Conservation (phyloP, 2,888 invertebrate species). For the Cheilosia vernalis region DNA sequence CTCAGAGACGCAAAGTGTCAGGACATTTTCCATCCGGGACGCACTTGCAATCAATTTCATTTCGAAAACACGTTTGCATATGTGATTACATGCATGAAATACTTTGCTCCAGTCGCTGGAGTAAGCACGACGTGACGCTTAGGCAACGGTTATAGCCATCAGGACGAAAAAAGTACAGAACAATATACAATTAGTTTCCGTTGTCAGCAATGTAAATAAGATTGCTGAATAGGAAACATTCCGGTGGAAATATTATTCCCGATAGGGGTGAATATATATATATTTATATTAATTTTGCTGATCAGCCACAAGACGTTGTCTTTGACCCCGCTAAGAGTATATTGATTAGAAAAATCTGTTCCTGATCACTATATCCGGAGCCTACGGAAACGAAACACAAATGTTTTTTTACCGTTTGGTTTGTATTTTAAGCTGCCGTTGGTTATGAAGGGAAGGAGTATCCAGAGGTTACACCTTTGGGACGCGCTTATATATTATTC, state of each 20-base stretch:
- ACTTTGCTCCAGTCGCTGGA: constrained; percentile 77
- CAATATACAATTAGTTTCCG: too few species aligned
- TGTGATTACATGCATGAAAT: constrained; percentile 76
- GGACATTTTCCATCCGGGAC: constrained; percentile 77
- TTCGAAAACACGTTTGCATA: constrained; percentile 66
- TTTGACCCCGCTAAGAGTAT: too few species aligned
- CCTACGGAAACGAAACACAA: background rate
- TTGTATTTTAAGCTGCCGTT: constrained; percentile 75
- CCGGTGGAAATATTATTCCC: too few species aligned
- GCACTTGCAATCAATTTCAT: constrained; percentile 74
- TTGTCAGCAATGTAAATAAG: too few species aligned
- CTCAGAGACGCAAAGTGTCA: constrained; percentile 75
- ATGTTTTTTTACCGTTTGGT: background rate
- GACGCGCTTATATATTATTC: constrained; percentile 76
- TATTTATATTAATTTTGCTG: too few species aligned
- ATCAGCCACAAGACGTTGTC: too few species aligned
- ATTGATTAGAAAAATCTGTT: too few species aligned
- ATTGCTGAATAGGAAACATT: too few species aligned
- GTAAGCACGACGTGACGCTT: constrained; percentile 65
- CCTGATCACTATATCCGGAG: background rate
- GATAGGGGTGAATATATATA: too few species aligned
- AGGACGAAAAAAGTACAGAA: too few species aligned
- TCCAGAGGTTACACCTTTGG: constrained; percentile 64
- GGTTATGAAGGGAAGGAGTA: constrained; percentile 70
- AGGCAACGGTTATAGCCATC: too few species aligned